Conservation (phyloP, 37 sponge, comb jelly and placozoan genomes). For the Oopsacas minuta region DNA sequence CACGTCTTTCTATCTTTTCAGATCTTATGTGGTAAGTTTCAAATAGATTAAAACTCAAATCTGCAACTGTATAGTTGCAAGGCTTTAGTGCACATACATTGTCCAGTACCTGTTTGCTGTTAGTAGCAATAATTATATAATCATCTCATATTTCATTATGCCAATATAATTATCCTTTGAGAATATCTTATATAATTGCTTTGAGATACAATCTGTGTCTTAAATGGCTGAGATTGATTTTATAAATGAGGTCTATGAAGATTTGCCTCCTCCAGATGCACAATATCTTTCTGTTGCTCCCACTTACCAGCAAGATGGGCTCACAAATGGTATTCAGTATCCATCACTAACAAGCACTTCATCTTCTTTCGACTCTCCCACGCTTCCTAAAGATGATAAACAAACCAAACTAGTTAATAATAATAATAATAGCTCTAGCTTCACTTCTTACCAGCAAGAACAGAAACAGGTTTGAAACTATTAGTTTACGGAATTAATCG, state of each 20-base stretch:
- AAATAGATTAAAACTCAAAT: too few species aligned
- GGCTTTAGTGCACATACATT: slow-evolving; percentile 19
- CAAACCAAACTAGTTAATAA: neutral
- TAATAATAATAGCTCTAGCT: neutral
- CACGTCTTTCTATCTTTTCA: too few species aligned
- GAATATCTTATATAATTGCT: neutral
- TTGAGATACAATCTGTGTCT: neutral
- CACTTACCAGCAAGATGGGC: neutral
- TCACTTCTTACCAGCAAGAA: neutral
- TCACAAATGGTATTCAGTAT: neutral
- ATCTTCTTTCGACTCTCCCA: neutral
- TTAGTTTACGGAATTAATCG: too few species aligned
- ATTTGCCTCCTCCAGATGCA: neutral
- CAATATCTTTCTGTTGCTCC: neutral
- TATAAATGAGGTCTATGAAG: neutral
- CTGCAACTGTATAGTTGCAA: neutral
- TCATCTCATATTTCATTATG: slow-evolving; percentile 16
- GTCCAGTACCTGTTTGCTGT: neutral
- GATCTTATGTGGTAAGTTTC: too few species aligned
- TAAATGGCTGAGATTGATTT: neutral
- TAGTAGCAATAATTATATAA: neutral
- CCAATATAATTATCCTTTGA: neutral
- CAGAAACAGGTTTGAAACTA: neutral
- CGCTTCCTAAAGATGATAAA: neutral
- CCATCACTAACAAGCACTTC: neutral